Evolutionary conservation across 2,797 vertebrate species (phyloP).

Genomic region (Clarias laeviceps): DNA sequence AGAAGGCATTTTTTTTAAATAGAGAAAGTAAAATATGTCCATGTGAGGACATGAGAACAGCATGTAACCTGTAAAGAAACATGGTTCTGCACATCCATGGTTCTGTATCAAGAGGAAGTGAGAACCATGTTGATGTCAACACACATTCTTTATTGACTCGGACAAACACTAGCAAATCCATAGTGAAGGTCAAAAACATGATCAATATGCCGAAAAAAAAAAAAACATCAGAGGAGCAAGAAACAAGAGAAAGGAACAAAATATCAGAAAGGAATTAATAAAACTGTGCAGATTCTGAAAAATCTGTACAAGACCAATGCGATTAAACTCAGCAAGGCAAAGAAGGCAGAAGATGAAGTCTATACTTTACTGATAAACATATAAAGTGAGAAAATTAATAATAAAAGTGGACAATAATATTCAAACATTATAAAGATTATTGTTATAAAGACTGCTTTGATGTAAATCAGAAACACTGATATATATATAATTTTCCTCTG

Average conservation of each 20-base stretch:
- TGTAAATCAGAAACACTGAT: not conserved
- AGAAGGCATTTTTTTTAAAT: not conserved
- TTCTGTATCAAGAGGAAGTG: not conserved
- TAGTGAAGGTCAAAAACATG: constrained; percentile 4
- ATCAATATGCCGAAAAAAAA: not conserved
- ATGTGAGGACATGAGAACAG: not conserved
- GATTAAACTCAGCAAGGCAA: not conserved
- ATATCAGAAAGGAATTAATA: not conserved
- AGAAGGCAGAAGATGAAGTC: not conserved
- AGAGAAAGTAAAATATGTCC: not conserved
- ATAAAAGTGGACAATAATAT: not conserved
- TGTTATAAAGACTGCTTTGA: not conserved
- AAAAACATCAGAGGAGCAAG: not conserved
- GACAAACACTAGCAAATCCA: not conserved
- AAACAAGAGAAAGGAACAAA: not conserved
- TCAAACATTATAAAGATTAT: not conserved
- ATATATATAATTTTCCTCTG: not conserved
- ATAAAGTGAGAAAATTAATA: not conserved
- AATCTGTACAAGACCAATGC: not conserved
- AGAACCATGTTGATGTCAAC: not conserved
- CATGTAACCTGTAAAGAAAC: not conserved
- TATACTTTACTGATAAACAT: not conserved
- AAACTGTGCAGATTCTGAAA: not conserved
- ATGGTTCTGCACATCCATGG: not conserved
- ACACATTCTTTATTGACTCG: not conserved